A percentile compares a stretch with the other conserved stretches of the same genome.
These are phyloP conservation scores for Ormyrus labotus DNA, from an alignment of 2,888 invertebrate genomes.

Conservation along the genomic window DNA sequence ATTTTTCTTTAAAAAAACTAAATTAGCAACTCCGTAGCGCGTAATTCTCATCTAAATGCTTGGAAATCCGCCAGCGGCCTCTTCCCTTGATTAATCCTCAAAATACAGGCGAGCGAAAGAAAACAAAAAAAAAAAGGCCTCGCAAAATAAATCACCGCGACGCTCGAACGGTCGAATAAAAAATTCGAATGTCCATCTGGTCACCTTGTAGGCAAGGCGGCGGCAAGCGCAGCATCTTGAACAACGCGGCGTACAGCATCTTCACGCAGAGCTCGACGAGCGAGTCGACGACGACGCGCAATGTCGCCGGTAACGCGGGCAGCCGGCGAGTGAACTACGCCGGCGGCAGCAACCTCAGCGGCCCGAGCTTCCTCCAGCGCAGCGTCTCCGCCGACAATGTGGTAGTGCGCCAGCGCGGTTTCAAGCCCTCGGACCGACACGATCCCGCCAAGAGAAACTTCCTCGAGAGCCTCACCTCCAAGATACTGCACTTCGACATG, in stretches of 20 bases:
- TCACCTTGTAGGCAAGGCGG: constrained; percentile 17
- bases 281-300: constrained; percentile 13
- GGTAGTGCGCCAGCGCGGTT: constrained; percentile 80
- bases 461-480: constrained; percentile 87
- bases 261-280: constrained; percentile 41
- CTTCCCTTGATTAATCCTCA: too few species aligned
- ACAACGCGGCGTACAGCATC: constrained; percentile 55
- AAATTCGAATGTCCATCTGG: neutral
- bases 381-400: constrained; percentile 73
- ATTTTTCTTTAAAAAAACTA: too few species aligned
- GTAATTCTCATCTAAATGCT: too few species aligned
- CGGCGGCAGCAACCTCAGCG: constrained; percentile 12
- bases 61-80: too few species aligned
- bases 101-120: too few species aligned
- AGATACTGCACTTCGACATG: constrained; percentile 89
- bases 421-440: constrained; percentile 90
- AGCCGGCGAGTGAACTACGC: constrained; percentile 60
- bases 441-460: constrained; percentile 89
- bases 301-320: neutral
- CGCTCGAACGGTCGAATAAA: neutral
- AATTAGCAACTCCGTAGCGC: too few species aligned
- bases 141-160: too few species aligned
- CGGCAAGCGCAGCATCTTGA: constrained; percentile 46
- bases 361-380: constrained; percentile 64
- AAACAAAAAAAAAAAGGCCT: too few species aligned